Base-by-base conservation (phyloP, 2,797 vertebrate genomes). In the Leptatherina wallacei region DNA sequence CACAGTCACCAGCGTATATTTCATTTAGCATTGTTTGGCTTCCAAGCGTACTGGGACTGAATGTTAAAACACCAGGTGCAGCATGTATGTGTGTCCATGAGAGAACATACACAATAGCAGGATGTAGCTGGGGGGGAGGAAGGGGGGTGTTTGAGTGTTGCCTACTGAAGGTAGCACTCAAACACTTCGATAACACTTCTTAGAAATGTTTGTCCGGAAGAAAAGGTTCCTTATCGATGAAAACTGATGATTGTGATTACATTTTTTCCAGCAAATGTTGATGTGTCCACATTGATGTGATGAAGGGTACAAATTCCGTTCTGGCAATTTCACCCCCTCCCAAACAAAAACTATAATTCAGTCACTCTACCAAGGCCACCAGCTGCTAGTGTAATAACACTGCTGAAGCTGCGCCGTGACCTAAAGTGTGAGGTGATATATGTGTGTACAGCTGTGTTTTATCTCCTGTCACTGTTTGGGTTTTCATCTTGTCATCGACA, bases 31-130 rank as follows among this genome's bases (percentile, higher is more conserved):
- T 62, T 13, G 62, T 55, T 4, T 61, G 30, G 22, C 40, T 61
- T 51, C 56, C 4, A 22, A 59, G 56, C 44, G 12, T 32, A n/a
- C 52, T 70, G 40, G 56, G 57, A 74, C 73, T 65, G 20, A 70
- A 47, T 47, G 60, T 32, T 55, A 69, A 38, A 22, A 62, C 11
- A 54, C 72, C 75, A 70, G 69, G 55, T 80, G 66, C 65, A 75
- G 73, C 30, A 33, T 70, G 51, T 59, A 42, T 72, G 16, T 54
- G 14, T 64, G 49, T 69, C 42, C 3, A 51, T 75, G 71, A 63
- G 55, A 77, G 69, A 66, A 67, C 27, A 74, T 32, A 80, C 65
- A 94, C 91, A 94, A 92, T 90, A 81, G 87, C 86, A 92, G 93
- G 93, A 93, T 85, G 76, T 89, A 78, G 75, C 73, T 42, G 24